Conservation (phyloP, 2,113 vertebrate genomes). For the Macheiramphus alcinus region DNA sequence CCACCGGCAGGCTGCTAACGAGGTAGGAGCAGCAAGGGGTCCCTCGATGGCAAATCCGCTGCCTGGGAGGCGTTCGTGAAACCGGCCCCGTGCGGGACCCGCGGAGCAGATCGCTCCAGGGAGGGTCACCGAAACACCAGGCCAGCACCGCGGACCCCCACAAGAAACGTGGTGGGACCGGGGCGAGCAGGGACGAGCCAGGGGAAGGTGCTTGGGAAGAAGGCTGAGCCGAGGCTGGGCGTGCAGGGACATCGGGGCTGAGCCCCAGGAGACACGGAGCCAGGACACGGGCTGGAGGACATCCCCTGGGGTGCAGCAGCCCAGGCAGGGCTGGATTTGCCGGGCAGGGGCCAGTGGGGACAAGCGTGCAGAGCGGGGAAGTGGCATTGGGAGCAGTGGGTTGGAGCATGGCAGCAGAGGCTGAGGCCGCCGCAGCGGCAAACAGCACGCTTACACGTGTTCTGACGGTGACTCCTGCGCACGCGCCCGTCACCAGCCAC, state of each 20-base stretch:
- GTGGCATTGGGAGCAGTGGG: not conserved
- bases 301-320: not conserved
- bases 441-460: rapidly evolving
- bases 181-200: not conserved
- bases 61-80: rapidly evolving
- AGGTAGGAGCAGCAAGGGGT: not conserved
- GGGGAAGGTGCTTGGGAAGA: not conserved
- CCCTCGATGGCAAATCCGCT: too few relatives aligned
- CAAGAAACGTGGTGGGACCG: rapidly evolving
- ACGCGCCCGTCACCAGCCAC: not conserved
- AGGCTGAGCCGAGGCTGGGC: not conserved
- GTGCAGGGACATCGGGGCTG: not conserved
- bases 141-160: not conserved
- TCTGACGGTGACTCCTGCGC: not conserved
- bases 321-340: not conserved
- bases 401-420: not conserved
- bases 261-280: not conserved
- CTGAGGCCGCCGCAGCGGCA: rapidly evolving
- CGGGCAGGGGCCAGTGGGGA: not conserved
- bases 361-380: not conserved
- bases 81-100: not conserved
- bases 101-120: rapidly evolving
- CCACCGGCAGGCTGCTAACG: not conserved
- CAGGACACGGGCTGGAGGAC: not conserved
- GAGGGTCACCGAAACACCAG: not conserved